Evolutionary conservation across 2,113 vertebrate genomes (phyloP).

Genomic region (Heteronetta atricapilla): DNA sequence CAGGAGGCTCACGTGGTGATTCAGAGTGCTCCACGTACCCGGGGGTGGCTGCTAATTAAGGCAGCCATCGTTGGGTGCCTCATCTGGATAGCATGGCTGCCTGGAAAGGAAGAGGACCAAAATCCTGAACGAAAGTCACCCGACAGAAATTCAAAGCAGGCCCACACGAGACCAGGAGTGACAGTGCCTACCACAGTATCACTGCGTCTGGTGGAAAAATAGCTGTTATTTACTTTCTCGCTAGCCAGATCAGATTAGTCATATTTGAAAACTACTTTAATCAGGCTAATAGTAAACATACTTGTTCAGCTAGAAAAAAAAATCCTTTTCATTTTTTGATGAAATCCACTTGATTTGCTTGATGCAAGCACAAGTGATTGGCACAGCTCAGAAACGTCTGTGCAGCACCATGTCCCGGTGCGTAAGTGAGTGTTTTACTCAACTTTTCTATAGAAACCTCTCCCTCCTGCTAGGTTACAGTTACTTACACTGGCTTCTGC

Average conservation of each 20-base stretch:
- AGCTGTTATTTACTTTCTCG: neutral
- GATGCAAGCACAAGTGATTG: neutral
- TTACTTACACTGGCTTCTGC: neutral
- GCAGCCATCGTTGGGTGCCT: neutral
- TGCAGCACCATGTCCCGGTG: neutral
- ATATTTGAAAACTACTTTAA: slow-evolving; percentile 12
- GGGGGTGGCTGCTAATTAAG: neutral
- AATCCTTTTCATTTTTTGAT: neutral
- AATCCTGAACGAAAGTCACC: neutral
- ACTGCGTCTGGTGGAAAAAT: fast-evolving
- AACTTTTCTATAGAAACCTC: neutral
- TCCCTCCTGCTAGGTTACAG: slow-evolving; percentile 2
- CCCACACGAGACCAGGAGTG: neutral
- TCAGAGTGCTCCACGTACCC: neutral
- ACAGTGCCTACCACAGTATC: fast-evolving
- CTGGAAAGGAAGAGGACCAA: slow-evolving; percentile 31
- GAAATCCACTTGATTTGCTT: neutral
- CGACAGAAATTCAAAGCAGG: neutral
- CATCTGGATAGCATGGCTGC: neutral
- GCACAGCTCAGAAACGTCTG: neutral
- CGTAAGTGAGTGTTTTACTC: neutral
- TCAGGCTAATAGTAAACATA: neutral
- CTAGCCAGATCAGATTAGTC: neutral
- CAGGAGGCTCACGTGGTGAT: neutral
- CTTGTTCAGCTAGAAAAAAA: neutral